A percentile compares a stretch with the other conserved stretches of the same genome.
These are phyloP conservation scores for Agrilus biguttatus DNA, from an alignment of 2,888 invertebrate species.

Conservation along the genomic window DNA sequence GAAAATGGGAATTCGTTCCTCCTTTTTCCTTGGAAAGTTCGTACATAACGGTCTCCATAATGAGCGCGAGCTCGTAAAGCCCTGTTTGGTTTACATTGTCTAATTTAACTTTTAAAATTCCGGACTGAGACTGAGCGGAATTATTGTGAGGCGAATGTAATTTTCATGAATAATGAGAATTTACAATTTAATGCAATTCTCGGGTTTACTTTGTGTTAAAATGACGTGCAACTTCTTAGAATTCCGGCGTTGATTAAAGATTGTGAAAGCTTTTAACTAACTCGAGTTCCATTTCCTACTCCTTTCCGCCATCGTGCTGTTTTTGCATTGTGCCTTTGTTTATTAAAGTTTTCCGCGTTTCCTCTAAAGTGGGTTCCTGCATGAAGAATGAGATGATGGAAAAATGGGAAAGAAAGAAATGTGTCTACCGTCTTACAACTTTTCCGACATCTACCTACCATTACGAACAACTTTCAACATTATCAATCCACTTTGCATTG, in stretches of 20 bases:
- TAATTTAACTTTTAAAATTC: constrained; percentile 27
- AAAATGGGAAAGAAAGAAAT: too few species aligned
- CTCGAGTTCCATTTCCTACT: constrained; percentile 8
- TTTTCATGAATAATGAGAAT: constrained; percentile 21
- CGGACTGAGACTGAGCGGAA: constrained; percentile 22
- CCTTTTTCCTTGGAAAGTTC: constrained; percentile 20
- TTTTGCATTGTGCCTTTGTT: too few species aligned
- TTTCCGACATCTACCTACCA: too few species aligned
- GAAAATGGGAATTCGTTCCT: constrained; percentile 1
- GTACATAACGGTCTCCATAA: constrained; percentile 27
- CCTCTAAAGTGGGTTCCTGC: too few species aligned
- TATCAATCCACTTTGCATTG: too few species aligned
- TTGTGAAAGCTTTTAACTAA: constrained; percentile 12
- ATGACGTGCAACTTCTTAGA: constrained; percentile 10
- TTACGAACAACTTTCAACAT: too few species aligned
- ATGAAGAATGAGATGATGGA: too few species aligned
- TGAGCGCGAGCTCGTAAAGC: constrained; percentile 28
- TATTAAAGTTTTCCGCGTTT: too few species aligned
- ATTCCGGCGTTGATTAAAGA: constrained; percentile 13
- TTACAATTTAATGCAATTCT: constrained; percentile 18
- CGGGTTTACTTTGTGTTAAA: constrained; percentile 14
- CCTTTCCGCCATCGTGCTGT: too few species aligned
- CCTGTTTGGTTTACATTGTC: constrained; percentile 28
- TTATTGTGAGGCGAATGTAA: constrained; percentile 29
- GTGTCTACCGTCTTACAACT: too few species aligned